Conservation (phyloP, 2,113 vertebrate species). For the Vanacampus margaritifer region DNA sequence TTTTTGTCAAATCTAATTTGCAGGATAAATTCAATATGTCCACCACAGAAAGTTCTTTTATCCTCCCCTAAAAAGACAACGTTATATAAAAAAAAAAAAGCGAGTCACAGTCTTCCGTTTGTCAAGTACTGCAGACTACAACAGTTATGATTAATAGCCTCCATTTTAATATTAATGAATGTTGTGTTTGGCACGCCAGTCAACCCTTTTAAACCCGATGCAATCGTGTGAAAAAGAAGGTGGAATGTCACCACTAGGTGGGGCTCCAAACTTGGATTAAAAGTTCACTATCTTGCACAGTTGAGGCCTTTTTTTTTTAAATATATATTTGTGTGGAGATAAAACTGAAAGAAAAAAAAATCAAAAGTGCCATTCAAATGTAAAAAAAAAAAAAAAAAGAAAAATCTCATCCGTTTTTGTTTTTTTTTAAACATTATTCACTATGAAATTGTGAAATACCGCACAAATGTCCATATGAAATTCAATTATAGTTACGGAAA, state of each 20-base stretch:
- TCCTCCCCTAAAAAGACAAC: background rate
- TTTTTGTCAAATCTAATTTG: background rate
- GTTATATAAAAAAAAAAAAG: background rate
- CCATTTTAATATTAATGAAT: background rate
- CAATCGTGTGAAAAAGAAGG: background rate
- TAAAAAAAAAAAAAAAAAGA: too few species aligned
- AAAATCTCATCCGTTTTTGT: too few species aligned
- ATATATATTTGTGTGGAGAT: background rate
- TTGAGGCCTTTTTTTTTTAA: too few species aligned
- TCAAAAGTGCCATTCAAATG: background rate
- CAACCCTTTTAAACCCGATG: background rate
- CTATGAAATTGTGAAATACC: too few species aligned
- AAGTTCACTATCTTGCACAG: too few species aligned
- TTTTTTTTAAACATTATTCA: too few species aligned
- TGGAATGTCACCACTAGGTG: background rate
- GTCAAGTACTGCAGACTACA: too few species aligned
- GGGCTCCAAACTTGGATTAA: conserved; percentile 20
- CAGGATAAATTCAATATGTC: background rate
- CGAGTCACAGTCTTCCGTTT: background rate
- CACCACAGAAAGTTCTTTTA: background rate
- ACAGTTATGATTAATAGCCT: background rate
- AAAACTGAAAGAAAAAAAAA: background rate
- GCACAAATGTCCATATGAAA: too few species aligned
- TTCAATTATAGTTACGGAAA: too few species aligned
- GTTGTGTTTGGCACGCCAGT: background rate